phyloP scores from a whole-genome alignment of 2,113 vertebrate species.

The Carassius gibelio region DNA sequence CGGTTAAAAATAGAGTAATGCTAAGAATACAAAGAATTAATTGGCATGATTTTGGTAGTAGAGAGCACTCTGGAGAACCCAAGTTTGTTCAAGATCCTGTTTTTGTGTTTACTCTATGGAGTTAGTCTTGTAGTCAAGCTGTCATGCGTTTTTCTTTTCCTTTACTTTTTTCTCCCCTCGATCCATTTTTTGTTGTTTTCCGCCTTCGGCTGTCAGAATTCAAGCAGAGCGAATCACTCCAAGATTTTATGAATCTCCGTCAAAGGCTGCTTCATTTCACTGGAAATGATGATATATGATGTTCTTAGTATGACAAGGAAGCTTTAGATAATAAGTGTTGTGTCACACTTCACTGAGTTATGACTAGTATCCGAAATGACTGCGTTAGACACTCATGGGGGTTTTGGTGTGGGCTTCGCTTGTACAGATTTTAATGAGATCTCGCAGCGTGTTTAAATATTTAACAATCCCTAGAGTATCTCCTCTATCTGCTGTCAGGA shows the following conservation, averaged over 20 bases:
- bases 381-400: slow-evolving; percentile 65
- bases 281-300: slow-evolving; percentile 75
- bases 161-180: slow-evolving; percentile 14
- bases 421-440: slow-evolving; percentile 79
- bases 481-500: slow-evolving; percentile 71
- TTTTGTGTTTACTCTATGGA: slow-evolving; percentile 65
- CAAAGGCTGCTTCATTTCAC: slow-evolving; percentile 70
- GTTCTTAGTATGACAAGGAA: slow-evolving; percentile 56
- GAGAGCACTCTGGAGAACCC: slow-evolving; percentile 66
- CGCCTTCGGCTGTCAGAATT: slow-evolving; percentile 66
- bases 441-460: slow-evolving; percentile 81
- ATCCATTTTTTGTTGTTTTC: slow-evolving; percentile 61
- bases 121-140: slow-evolving; percentile 70
- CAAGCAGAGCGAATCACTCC: slow-evolving; percentile 69
- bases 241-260: slow-evolving; percentile 66
- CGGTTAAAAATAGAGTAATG: slow-evolving; percentile 72
- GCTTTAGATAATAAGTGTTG: slow-evolving; percentile 77
- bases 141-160: slow-evolving; percentile 68
- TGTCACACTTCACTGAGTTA: slow-evolving; percentile 76
- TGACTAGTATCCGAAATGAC: slow-evolving; percentile 69
- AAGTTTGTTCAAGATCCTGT: slow-evolving; percentile 72
- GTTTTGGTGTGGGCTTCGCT: slow-evolving; percentile 66
- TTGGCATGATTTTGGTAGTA: slow-evolving; percentile 70
- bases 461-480: slow-evolving; percentile 77
- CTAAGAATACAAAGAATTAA: slow-evolving; percentile 73